A percentile compares a stretch with the other conserved stretches of the same genome.
Evolutionary conservation across 2,113 vertebrate genomes (phyloP).

Genomic region (Corynorhinus townsendii): DNA sequence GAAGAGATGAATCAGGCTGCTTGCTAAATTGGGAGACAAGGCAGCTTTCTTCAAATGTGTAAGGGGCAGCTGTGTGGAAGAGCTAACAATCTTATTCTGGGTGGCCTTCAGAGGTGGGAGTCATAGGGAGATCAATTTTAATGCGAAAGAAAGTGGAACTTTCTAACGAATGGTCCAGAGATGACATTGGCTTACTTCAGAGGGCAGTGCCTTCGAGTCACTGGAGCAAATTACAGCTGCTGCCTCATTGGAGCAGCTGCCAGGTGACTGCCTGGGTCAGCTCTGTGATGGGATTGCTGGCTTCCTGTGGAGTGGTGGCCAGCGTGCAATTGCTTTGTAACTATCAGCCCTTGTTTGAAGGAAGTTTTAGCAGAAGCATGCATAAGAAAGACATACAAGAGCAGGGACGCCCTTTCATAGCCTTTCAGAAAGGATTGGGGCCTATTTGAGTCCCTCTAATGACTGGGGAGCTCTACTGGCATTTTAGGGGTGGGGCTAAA

Average conservation of each 20-base stretch:
- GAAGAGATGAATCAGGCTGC: background rate
- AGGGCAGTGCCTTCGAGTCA: background rate
- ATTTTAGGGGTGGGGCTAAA: background rate
- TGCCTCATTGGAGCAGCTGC: background rate
- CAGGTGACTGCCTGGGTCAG: background rate
- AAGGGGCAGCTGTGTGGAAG: background rate
- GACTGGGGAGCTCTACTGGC: background rate
- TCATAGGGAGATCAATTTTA: background rate
- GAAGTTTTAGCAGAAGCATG: background rate
- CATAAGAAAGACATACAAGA: background rate
- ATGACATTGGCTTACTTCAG: background rate
- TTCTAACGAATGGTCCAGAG: background rate
- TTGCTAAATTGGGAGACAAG: background rate
- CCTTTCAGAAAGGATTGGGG: background rate
- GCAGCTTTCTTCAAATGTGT: conserved; percentile 5
- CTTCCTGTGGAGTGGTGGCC: background rate
- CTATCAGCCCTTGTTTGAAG: background rate
- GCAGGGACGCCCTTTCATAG: background rate
- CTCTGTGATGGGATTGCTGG: background rate
- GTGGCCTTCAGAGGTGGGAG: background rate
- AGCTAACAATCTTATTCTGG: background rate
- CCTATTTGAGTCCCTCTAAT: background rate
- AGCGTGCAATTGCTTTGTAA: background rate
- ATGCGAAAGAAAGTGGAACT: background rate
- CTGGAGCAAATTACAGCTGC: background rate